Conservation (phyloP, 2,888 invertebrate species). For the Anodontia alba region DNA sequence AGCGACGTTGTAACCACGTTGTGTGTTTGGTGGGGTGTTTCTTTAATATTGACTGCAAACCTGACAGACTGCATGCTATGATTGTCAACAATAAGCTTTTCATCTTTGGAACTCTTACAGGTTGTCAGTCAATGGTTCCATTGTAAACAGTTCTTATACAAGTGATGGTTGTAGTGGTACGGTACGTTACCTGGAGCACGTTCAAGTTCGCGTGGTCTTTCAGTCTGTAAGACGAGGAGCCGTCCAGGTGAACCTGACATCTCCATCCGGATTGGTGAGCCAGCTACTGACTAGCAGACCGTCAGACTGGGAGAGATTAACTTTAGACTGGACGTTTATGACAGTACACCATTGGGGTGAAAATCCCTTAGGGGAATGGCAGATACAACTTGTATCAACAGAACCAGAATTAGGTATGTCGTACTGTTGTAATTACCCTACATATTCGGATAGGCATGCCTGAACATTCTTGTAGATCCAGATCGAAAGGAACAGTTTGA, state of each 20-base stretch:
- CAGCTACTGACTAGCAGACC: slow-evolving; percentile 33
- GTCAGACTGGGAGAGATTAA: slow-evolving; percentile 26
- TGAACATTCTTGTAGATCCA: too few species aligned
- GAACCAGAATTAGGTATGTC: background rate
- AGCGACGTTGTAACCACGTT: too few species aligned
- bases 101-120: slow-evolving; percentile 36
- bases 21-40: too few species aligned
- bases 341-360: slow-evolving; percentile 23
- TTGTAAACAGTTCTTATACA: slow-evolving; percentile 17
- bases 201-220: slow-evolving; percentile 45
- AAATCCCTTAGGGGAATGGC: background rate
- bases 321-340: slow-evolving; percentile 56
- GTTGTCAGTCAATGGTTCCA: slow-evolving; percentile 30
- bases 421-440: too few species aligned
- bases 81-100: too few species aligned
- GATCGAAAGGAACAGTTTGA: too few species aligned
- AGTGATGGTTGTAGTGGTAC: slow-evolving; percentile 38
- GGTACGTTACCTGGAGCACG: slow-evolving; percentile 44
- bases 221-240: slow-evolving; percentile 30
- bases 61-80: too few species aligned
- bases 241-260: slow-evolving; percentile 30
- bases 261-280: slow-evolving; percentile 41
- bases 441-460: too few species aligned
- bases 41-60: too few species aligned
- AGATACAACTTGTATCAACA: background rate